Evolutionary conservation across 30 jellyfish, hydroid and myxozoan genomes (phyloP).

Genomic region (Chironex yamaguchii): DNA sequence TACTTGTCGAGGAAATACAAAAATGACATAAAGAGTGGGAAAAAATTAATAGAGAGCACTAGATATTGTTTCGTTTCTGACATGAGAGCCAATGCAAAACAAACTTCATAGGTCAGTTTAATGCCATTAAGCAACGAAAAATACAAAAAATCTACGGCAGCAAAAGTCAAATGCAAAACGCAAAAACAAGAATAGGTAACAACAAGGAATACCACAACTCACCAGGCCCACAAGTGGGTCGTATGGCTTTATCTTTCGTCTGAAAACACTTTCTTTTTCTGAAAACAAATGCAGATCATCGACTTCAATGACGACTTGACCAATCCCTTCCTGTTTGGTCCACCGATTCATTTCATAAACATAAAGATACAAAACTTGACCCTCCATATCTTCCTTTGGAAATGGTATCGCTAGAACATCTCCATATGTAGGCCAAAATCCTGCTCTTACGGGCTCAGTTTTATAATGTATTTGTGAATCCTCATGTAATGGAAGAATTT

Average conservation of each 20-base stretch:
- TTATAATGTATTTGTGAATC: conserved; percentile 55
- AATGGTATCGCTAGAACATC: conserved; percentile 70
- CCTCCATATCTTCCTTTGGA: conserved; percentile 47
- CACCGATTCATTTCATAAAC: conserved; percentile 91
- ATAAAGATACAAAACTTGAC: conserved; percentile 71
- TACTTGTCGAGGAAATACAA: no score
- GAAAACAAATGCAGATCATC: conserved; percentile 34
- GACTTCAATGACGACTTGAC: conserved; percentile 62
- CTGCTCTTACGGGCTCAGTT: conserved; percentile 88
- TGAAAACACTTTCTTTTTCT: conserved; percentile 75
- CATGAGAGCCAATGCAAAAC: no score
- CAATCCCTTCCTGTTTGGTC: conserved; percentile 97
- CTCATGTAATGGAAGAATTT: conserved; percentile 63
- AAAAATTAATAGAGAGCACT: no score
- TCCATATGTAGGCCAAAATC: conserved; percentile 94
- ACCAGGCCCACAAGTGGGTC: conserved; percentile 92
- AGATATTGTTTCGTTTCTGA: no score
- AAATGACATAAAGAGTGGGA: no score
- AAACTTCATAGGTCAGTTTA: no score
- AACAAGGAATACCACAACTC: no score
- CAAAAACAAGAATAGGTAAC: no score
- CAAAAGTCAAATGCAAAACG: no score
- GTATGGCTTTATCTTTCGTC: conserved; percentile 70
- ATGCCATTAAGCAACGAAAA: no score
- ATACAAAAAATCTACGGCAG: no score